Evolutionary conservation across 2,113 vertebrate species (phyloP), one percentile per base, ranked within the genome.

Genomic region (Chunga burmeisteri): DNA sequence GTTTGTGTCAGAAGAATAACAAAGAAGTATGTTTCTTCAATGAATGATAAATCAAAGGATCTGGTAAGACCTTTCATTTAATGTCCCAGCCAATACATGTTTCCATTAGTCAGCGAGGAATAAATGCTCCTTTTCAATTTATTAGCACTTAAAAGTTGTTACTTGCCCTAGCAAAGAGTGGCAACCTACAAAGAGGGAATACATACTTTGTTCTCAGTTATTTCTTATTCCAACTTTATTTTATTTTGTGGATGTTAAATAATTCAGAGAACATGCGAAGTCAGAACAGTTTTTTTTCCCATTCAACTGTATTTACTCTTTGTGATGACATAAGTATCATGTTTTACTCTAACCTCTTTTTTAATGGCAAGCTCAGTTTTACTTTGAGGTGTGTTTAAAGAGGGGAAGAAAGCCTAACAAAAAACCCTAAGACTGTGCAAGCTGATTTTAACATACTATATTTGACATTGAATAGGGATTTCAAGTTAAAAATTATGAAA

Each of bases 51-150:
- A 78, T 78, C 75, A 68, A 82, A 85, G 36, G 26, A 84, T 79
- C 30, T 88, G 22, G 44, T 87, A 80, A 82, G 25, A 19, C 17
- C 12, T 84, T 94, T 92, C 53, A 74, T 94, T 90, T 87, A 53
- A 67, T 63, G 77, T 91, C 88, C 19, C 27, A 83, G 36, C 18
- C 65, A 92, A 84, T 92, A 73, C 19, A 59, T 73, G 16, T 85
- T 95, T 86, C 72, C 66, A 85, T 96, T 93, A 88, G 52, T 96
- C 77, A 93, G 22, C 0, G 2, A 74, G 65, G 53, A 93, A 70
- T 77, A 92, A 95, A 90, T 56, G 40, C 10, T 86, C 55, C 42
- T 74, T 92, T 93, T 59, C 61, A 65, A 90, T 94, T 83, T 96
- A 78, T 72, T 75, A 84, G 23, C 46, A 53, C 23, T 93, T 95